Evolutionary conservation across 2,113 vertebrate genomes (phyloP).

Genomic region (Eurystomus gularis): DNA sequence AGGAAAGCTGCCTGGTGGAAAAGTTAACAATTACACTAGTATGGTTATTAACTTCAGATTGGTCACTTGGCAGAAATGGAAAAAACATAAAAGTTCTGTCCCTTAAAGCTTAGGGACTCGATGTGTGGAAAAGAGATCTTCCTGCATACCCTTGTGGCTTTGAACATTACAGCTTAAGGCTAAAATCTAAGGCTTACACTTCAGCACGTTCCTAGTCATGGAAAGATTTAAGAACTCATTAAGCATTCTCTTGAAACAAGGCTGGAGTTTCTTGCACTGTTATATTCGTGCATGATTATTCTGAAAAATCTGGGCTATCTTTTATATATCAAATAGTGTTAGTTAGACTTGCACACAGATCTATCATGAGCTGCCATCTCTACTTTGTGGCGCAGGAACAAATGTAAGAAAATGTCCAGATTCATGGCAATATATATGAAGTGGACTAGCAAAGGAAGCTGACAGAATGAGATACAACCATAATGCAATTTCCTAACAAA

Average conservation of each 20-base stretch:
- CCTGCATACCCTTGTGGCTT: neutral
- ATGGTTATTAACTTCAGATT: neutral
- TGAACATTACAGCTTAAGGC: neutral
- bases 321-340: neutral
- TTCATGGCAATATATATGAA: neutral
- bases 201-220: neutral
- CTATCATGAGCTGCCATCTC: neutral
- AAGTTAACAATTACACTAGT: neutral
- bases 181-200: neutral
- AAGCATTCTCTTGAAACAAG: neutral
- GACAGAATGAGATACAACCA: neutral
- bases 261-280: neutral
- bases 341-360: rapidly evolving
- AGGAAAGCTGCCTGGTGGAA: too few relatives aligned
- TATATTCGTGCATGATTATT: neutral
- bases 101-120: neutral
- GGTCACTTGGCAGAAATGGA: neutral
- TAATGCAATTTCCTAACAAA: neutral
- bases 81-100: neutral
- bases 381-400: neutral
- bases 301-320: neutral
- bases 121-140: neutral
- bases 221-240: neutral
- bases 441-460: neutral
- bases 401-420: neutral